Evolutionary conservation across 2,797 vertebrate genomes (phyloP).

Genomic region (Bradypus variegatus): DNA sequence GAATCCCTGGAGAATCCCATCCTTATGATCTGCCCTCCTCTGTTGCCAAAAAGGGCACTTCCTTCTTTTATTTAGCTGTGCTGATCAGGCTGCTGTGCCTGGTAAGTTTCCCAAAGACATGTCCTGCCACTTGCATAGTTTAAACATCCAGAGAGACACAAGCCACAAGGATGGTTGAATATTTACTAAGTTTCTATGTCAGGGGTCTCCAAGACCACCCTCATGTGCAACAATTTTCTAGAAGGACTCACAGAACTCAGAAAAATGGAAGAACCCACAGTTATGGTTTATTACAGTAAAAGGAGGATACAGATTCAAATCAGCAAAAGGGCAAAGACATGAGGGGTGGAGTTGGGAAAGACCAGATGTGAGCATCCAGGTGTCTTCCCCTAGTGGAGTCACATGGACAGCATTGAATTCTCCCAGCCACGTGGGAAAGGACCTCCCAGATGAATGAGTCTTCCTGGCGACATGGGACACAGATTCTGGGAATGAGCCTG

Average conservation of each 20-base stretch:
- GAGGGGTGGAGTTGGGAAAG: neutral
- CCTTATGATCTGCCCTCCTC: neutral
- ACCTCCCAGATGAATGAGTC: too few species aligned
- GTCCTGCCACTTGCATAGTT: neutral
- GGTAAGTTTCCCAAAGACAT: neutral
- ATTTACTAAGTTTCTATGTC: neutral
- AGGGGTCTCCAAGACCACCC: neutral
- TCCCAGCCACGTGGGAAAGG: neutral
- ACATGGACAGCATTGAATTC: neutral
- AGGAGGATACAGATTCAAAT: neutral
- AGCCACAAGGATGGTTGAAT: neutral
- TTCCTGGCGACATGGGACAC: too few species aligned
- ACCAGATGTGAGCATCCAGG: neutral
- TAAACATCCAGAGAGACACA: neutral
- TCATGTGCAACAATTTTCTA: neutral
- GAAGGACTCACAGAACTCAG: neutral
- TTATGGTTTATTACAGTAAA: neutral
- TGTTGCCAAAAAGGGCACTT: neutral
- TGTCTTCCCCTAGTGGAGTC: neutral
- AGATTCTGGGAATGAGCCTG: too few species aligned
- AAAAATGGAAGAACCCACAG: neutral
- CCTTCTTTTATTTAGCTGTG: neutral
- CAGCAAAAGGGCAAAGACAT: neutral
- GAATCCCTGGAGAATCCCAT: too few species aligned
- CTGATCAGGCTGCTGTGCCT: neutral